Base-by-base conservation (phyloP, 2,797 vertebrate species). In the Threskiornis aethiopicus region DNA sequence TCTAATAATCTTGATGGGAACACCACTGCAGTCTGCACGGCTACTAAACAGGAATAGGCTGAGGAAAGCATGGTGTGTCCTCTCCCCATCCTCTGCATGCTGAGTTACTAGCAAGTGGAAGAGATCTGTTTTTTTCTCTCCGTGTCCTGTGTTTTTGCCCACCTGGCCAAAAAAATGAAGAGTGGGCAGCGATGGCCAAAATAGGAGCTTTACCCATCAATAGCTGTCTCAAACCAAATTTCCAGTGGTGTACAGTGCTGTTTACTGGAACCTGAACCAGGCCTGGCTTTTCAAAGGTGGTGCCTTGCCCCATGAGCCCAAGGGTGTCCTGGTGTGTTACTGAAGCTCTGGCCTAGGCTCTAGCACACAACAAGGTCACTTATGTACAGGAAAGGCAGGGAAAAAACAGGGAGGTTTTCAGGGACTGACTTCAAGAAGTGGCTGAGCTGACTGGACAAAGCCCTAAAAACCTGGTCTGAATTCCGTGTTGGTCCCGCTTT, bases 301-400 rank as follows among this genome's bases (percentile, higher is more conserved):
- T 39, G 24, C 35, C 54, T 67, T 80, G 49, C 41, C 64, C 55
- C 21, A 1, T 35, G 72, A 47, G 37, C 18, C 39, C 49, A 16
- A 49, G 75, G 26, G 7, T 2, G 0, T 75, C 33, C 35, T 26
- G 28, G 5, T 64, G 20, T 20, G 12, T 69, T 59, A 26, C 26
- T 42, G 41, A 59, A 76, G 75, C 17, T 79, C 58, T 76, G 71
- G 26, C 11, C 18, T 37, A n/a, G 49, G 35, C 26, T 41, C 18
- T 24, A 69, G 21, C 0, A 0, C 16, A 11, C n/a, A 76, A 46
- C 33, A 28, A 31, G 22, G 6, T 49, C 2, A 0, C 5, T 65
- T 64, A 15, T 0, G 5, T 58, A 37, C 12, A 8, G 25, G 12
- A 76, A 70, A 71, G 35, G 35, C 55, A 84, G 35, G 58, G 20